Evolutionary conservation across 2,113 vertebrate species (phyloP).

Genomic region (Mustela lutreola): DNA sequence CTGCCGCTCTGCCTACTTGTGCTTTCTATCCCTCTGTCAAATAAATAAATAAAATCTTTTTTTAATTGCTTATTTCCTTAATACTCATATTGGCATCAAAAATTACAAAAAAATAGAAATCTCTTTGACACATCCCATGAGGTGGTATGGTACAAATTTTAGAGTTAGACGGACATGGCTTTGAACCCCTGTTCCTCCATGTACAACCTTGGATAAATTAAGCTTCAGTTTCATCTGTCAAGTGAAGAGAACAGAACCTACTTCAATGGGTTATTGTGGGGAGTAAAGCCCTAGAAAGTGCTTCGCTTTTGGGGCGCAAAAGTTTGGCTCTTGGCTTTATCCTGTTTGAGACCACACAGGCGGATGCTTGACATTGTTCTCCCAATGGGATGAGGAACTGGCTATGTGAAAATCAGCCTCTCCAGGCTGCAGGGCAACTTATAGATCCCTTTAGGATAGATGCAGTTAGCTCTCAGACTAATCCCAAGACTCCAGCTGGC

Average conservation of each 20-base stretch:
- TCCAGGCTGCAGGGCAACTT: not conserved
- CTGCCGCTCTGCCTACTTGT: no score
- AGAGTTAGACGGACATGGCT: not conserved
- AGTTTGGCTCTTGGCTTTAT: not conserved
- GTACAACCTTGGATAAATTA: not conserved
- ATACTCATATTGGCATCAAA: not conserved
- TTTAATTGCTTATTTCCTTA: not conserved
- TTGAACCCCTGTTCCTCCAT: slow-evolving; percentile 11
- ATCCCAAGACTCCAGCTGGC: not conserved
- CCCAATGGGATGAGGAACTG: not conserved
- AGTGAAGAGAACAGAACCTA: not conserved
- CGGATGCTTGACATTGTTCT: not conserved
- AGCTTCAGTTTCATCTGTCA: not conserved
- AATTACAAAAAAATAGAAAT: not conserved
- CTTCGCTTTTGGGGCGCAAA: not conserved
- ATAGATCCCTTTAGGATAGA: not conserved
- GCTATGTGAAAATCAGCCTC: not conserved
- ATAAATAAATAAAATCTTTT: no score
- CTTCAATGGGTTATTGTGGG: not conserved
- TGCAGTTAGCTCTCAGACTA: not conserved
- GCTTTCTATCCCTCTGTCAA: no score
- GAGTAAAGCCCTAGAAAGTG: not conserved
- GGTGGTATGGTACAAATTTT: not conserved
- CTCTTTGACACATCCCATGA: not conserved
- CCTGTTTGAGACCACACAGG: not conserved